These are phyloP conservation scores for Zoroaster sp. DNA, from an alignment of 53 echinoderm and acorn worm genomes.

Conservation along the genomic window DNA sequence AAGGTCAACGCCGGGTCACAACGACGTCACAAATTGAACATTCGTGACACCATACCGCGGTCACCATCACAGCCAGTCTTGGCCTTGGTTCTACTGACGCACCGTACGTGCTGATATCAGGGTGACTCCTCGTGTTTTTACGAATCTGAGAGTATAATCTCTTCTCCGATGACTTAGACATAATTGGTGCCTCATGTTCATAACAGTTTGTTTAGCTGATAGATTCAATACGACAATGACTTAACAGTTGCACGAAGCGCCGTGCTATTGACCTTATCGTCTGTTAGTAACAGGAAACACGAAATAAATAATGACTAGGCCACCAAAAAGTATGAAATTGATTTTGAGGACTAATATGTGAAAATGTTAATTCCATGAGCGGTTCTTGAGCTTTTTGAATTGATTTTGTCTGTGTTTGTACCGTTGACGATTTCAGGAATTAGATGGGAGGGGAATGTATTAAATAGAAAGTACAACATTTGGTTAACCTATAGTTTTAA, in stretches of 20 bases:
- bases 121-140: not conserved
- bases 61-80: not conserved
- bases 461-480: too few relatives aligned
- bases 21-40: not conserved
- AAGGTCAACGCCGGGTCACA: too few relatives aligned
- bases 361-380: too few relatives aligned
- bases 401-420: too few relatives aligned
- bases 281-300: conserved; percentile 15
- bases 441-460: too few relatives aligned
- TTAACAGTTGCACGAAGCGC: not conserved
- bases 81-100: not conserved
- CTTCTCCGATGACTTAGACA: not conserved
- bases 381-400: too few relatives aligned
- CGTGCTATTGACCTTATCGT: not conserved
- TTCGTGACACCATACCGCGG: not conserved
- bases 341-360: too few relatives aligned
- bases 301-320: too few relatives aligned
- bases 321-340: too few relatives aligned
- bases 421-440: too few relatives aligned
- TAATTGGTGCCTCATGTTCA: not conserved
- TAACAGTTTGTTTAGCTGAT: not conserved
- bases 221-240: not conserved
- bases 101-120: not conserved
- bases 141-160: not conserved
- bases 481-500: too few relatives aligned